A percentile compares a stretch with the other conserved stretches of the same genome.
phyloP scores from a whole-genome alignment of 2,888 invertebrate species.

The Metellina segmentata region DNA sequence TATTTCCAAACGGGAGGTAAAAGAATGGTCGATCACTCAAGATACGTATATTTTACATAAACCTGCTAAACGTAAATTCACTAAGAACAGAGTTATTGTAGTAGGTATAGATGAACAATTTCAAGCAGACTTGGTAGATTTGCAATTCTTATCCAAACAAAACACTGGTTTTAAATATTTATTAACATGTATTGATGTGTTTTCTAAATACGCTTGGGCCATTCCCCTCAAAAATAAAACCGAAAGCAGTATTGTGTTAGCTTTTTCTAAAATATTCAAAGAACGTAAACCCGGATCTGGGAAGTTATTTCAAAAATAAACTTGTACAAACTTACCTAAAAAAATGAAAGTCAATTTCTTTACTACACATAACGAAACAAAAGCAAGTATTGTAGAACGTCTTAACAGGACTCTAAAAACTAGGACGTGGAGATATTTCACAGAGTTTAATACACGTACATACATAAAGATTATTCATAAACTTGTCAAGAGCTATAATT shows the following conservation, averaged over 20 bases:
- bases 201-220: slow-evolving; percentile 78
- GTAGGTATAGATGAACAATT: slow-evolving; percentile 3
- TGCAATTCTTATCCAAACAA: neutral
- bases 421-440: neutral
- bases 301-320: slow-evolving; percentile 20
- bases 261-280: slow-evolving; percentile 73
- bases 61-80: neutral
- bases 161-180: slow-evolving; percentile 21
- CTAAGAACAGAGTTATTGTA: neutral
- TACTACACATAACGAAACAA: slow-evolving; percentile 14
- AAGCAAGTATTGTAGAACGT: slow-evolving; percentile 10
- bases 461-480: slow-evolving; percentile 1
- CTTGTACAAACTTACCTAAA: neutral
- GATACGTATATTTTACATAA: slow-evolving; percentile 7
- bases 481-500: slow-evolving; percentile 10
- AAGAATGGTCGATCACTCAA: too few species aligned
- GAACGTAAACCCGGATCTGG: slow-evolving; percentile 78
- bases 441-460: slow-evolving; percentile 12
- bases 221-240: slow-evolving; percentile 78
- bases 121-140: slow-evolving; percentile 6
- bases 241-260: slow-evolving; percentile 67
- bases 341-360: neutral
- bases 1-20: too few species aligned
- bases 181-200: slow-evolving; percentile 78
- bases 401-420: neutral